Base-by-base conservation (phyloP, 2,888 invertebrate species). In the Dasypogon diadema region DNA sequence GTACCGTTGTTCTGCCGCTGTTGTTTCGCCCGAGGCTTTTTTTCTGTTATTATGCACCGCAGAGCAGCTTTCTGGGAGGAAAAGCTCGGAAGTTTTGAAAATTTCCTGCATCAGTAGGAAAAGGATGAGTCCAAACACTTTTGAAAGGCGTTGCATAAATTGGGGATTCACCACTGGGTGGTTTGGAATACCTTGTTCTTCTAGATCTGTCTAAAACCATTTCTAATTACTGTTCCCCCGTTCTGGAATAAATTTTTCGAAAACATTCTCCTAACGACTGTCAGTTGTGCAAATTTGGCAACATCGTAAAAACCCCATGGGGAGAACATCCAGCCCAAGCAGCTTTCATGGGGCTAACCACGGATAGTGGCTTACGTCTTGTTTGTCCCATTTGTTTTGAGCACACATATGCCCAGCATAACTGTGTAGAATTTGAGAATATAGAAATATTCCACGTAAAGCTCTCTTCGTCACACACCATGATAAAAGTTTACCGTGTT, bases 391-490 rank as follows among this genome's bases (percentile, higher is more conserved):
- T 60, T 60, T 58, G 26, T 16, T 34, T 34, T 10, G 18, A 51
- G 18, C 16, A 16, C 51, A 51, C 14, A 16, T 16, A 16, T 58
- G 12, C 26, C 58, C 26, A 58, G 16, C 8, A 16, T 30, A 16
- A 14, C 12, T 30, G 58, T 58, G 58, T 58, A 12, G 58, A 26
- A 12, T 12, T 37, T n/a, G n/a, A 37, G 37, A 46, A 14, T 3
- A 16, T 16, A n/a, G 16, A 58, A 58, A 24, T 58, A 26, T 21
- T 56, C 21, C 21, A 18, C 12, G 18, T 2, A 8, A 18, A 63
- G 63, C 63, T 63, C 34, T 37, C 37, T 42, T 30, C 30, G 30
- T 30, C 30, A n/a, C 18, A 63, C 63, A 63, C 63, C 34, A 22
- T 22, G 10, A 21, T 21, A 1, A 18, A 30, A 58, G 8, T 30